Evolutionary conservation across 2,113 vertebrate genomes (phyloP).

Genomic region (Eira barbara): DNA sequence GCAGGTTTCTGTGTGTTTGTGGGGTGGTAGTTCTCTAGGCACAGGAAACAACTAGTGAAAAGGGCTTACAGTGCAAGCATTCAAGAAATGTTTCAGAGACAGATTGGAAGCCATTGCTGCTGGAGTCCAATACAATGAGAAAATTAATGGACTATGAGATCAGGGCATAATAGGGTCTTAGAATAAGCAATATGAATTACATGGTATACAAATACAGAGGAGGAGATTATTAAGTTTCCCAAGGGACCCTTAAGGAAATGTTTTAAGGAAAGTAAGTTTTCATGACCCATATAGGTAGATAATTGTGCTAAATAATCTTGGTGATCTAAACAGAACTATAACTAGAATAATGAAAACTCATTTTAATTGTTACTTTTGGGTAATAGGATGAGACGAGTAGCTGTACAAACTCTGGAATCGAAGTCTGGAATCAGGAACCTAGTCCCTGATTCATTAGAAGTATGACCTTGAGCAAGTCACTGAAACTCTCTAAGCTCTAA

Average conservation of each 20-base stretch:
- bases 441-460: not conserved
- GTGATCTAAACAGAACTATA: not conserved
- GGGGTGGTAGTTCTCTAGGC: too few relatives aligned
- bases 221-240: not conserved
- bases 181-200: not conserved
- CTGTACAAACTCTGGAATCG: not conserved
- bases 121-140: too few relatives aligned
- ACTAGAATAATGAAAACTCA: not conserved
- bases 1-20: too few relatives aligned
- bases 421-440: not conserved
- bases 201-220: not conserved
- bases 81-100: too few relatives aligned
- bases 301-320: not conserved
- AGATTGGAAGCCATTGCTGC: too few relatives aligned
- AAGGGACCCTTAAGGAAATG: not conserved
- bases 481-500: not conserved
- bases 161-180: too few relatives aligned
- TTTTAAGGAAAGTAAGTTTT: not conserved
- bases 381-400: not conserved
- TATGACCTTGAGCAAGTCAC: not conserved
- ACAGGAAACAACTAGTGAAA: too few relatives aligned
- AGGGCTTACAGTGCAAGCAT: too few relatives aligned
- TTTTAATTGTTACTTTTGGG: not conserved
- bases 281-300: not conserved
- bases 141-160: too few relatives aligned